A percentile compares a stretch with the other conserved stretches of the same genome.
phyloP scores from a whole-genome alignment of 2,888 invertebrate species.

The Sphinx pinastri region DNA sequence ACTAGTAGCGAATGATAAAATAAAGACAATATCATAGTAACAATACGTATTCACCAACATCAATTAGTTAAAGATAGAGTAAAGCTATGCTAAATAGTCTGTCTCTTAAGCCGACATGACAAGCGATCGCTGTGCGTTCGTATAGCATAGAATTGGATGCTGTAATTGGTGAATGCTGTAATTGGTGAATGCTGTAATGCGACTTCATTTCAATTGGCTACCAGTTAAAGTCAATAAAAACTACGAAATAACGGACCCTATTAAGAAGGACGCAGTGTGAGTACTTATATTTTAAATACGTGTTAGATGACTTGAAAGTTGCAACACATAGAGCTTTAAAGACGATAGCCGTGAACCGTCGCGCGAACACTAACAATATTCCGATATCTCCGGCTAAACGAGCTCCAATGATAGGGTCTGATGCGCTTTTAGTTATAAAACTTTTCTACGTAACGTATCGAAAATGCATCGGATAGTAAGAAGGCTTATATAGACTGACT shows the following conservation, averaged over 20 bases:
- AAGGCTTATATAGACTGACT: conserved; percentile 68
- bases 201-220: no score
- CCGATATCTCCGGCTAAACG: conserved; percentile 22
- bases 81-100: no score
- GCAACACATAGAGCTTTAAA: conserved; percentile 13
- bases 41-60: no score
- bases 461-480: conserved; percentile 68
- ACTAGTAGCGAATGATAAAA: neutral
- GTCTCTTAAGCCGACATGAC: no score
- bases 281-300: no score
- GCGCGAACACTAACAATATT: conserved; percentile 23
- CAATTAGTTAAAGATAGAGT: neutral
- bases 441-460: conserved; percentile 65
- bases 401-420: conserved; percentile 28
- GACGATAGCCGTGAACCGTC: conserved; percentile 10
- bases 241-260: no score
- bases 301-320: neutral
- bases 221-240: no score
- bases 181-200: no score
- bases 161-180: no score
- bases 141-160: no score
- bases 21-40: neutral
- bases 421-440: conserved; percentile 41
- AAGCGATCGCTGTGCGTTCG: no score
- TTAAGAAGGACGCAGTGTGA: no score